Evolutionary conservation across 92 coral and sea anemone genomes (phyloP).

Genomic region (Phenganax marumi): DNA sequence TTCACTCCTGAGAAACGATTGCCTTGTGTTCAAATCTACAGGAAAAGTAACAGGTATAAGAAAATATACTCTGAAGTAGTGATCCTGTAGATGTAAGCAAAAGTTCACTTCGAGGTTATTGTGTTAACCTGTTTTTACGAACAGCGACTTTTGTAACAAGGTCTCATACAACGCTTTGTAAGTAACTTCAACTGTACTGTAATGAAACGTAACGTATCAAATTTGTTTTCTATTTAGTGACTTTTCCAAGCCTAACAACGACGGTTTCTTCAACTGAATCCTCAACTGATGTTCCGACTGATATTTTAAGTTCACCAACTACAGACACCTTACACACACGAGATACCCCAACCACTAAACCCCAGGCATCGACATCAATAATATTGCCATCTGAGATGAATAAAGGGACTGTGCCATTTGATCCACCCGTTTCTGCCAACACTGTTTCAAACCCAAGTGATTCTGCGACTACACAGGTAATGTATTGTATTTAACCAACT

Average conservation of each 20-base stretch:
- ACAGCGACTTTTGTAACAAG: not conserved
- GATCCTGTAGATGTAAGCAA: not conserved
- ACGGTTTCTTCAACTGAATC: not conserved
- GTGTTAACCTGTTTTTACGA: not conserved
- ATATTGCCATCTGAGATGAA: too few species aligned
- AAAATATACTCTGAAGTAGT: not conserved
- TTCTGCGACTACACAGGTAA: too few species aligned
- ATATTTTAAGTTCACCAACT: not conserved
- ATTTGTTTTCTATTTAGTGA: not conserved
- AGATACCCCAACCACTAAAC: too few species aligned
- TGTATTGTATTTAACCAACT: too few species aligned
- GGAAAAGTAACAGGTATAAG: not conserved
- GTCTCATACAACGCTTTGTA: too few species aligned
- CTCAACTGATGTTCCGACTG: not conserved
- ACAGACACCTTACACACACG: not conserved
- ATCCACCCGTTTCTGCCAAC: too few species aligned
- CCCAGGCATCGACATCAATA: too few species aligned
- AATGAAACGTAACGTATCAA: not conserved
- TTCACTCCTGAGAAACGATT: not conserved
- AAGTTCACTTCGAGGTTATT: not conserved
- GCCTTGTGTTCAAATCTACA: conserved; percentile 26
- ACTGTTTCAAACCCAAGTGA: too few species aligned
- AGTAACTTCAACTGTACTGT: too few species aligned
- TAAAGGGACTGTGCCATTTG: too few species aligned
- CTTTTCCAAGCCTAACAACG: not conserved